Evolutionary conservation across 2,113 vertebrate species (phyloP).

Genomic region (Petrocephalus microphthalmus): DNA sequence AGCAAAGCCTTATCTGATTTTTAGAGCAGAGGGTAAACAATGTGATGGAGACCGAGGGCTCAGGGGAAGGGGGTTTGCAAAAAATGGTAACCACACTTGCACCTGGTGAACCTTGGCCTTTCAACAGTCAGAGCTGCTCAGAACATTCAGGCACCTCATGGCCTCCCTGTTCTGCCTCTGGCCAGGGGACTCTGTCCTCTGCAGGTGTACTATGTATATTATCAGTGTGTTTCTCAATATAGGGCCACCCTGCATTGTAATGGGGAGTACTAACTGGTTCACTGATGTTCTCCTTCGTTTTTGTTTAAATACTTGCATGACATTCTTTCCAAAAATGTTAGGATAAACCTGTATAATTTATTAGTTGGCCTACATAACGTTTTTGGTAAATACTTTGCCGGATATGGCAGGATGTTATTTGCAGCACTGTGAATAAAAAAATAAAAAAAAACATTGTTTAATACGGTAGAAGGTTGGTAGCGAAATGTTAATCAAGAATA

Average conservation of each 20-base stretch:
- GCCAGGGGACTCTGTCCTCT: no score
- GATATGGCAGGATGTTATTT: neutral
- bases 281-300: neutral
- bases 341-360: neutral
- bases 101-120: slow-evolving; percentile 68
- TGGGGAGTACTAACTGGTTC: neutral
- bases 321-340: neutral
- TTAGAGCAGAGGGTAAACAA: slow-evolving; percentile 26
- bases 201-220: neutral
- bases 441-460: neutral
- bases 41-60: slow-evolving; percentile 44
- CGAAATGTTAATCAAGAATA: neutral
- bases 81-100: slow-evolving; percentile 76
- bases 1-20: slow-evolving; percentile 51
- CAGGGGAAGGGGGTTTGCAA: slow-evolving; percentile 66
- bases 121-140: slow-evolving; percentile 56
- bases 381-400: neutral
- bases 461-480: neutral
- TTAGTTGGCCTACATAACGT: neutral
- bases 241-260: neutral
- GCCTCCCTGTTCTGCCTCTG: neutral
- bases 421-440: neutral
- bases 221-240: neutral
- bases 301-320: neutral
- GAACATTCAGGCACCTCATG: slow-evolving; percentile 52